Percentiles rank a stretch among this genome's conserved stretches.
Conservation (phyloP, 2,797 vertebrate genomes). For the Gouania willdenowi region DNA sequence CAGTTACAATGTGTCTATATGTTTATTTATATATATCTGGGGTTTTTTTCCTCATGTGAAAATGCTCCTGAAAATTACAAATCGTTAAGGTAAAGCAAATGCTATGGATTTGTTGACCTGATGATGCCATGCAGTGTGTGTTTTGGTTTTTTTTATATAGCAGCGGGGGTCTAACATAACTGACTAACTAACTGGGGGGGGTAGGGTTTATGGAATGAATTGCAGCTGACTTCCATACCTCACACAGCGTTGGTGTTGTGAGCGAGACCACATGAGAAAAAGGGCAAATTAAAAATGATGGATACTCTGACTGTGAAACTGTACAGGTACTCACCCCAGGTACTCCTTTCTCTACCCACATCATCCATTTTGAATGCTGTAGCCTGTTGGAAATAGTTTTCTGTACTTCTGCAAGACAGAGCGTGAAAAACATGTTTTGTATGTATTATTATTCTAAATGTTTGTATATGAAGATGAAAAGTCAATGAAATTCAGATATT, state of each 20-base stretch:
- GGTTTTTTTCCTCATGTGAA: conserved; percentile 29
- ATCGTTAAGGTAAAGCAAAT: conserved; percentile 47
- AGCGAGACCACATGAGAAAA: conserved; percentile 97
- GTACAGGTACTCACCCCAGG: conserved; percentile 99
- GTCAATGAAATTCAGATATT: no score
- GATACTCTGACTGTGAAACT: conserved; percentile 98
- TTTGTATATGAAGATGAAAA: no score
- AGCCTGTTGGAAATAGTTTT: conserved; percentile 91
- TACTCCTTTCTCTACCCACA: conserved; percentile 99
- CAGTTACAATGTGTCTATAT: conserved; percentile 51
- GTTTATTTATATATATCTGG: conserved; percentile 4
- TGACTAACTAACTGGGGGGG: conserved; percentile 79
- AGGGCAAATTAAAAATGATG: conserved; percentile 99
- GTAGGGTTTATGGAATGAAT: conserved; percentile 99
- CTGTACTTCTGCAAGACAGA: no score
- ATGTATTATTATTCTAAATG: no score
- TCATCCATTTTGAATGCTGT: conserved; percentile 99
- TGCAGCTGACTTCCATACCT: conserved; percentile 99
- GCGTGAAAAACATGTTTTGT: no score
- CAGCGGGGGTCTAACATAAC: conserved; percentile 78
- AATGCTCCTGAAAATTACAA: no score
- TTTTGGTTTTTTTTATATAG: conserved; percentile 84
- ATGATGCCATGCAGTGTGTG: conserved; percentile 87
- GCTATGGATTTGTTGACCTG: conserved; percentile 77
- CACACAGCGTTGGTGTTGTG: conserved; percentile 99